Base-by-base conservation (phyloP, 2,113 vertebrate species). In the Cyprinodon brontotheroides region DNA sequence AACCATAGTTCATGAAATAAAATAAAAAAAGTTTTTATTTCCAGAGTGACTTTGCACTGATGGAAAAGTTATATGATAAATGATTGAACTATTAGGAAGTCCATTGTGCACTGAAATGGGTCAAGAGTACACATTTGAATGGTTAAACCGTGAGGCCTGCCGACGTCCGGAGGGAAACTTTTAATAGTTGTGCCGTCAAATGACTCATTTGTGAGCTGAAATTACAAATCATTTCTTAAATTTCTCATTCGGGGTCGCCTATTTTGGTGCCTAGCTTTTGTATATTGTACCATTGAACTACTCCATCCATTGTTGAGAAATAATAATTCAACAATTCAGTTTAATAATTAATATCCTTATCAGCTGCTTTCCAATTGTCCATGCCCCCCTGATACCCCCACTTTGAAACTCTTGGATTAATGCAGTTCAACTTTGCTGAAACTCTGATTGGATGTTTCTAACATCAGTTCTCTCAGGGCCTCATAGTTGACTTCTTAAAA, bases 301-400 rank as follows among this genome's bases (percentile, higher is more conserved):
- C 77, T 72, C 73, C 63, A 75, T 86, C 85, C 78, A 77, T 86
- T 90, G 64, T 29, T 39, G 50, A 39, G 1, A 78, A 80, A 86
- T 83, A 86, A 86, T 88, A 85, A 88, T 91, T 89, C 78, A 89
- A 85, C 77, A 76, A 87, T 91, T 89, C 70, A 60, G 71, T 85
- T 85, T 74, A 86, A 88, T 87, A 87, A 91, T 89, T 91, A 91
- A 82, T 84, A 86, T 72, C 68, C 80, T 91, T 91, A 91, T 91
- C 89, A 80, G 78, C 71, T 50, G 15, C 40, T 36, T 74, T 75
- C 85, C 82, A 79, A 77, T 81, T 77, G 81, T 77, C 75, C 68
- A 60, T 17, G 70, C 70, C 78, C 84, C 89, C 83, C 22, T 8
- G 78, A 70, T 79, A 72, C 86, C 81, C 61, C 62, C 48, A 62